Evolutionary conservation across 2,888 invertebrate genomes (phyloP), one percentile per base, ranked within the genome.

Genomic region (Zelleria hepariella): DNA sequence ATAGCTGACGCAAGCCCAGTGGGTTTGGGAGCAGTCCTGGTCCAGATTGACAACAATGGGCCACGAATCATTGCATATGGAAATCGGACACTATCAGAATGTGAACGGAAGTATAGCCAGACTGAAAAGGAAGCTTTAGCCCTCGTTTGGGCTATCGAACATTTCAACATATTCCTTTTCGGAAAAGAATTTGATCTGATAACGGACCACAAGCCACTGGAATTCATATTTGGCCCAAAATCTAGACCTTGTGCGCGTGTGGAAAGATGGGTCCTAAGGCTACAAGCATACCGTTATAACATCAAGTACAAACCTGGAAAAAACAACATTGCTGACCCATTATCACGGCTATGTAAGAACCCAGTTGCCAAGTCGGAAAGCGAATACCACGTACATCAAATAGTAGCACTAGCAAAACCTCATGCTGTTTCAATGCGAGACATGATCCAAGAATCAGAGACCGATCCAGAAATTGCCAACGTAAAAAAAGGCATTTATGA

Each of bases 161-260:
- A 70, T 58, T 86, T 86, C 63, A 70, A 78, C 58, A 65, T 70
- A 21, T 84, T 75, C 61, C 51, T 85, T 2, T 73, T 64, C 62
- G 84, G 85, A 1, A 64, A 73, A 15, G 65, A 69, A n/a, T 88
- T 87, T 63, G 73, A 71, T 1, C 63, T 73, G 1, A 58, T 62
- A 3, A 62, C 61, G 0, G 62, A 62, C 24, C 61, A 61, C 23
- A 62, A 62, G 21, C 75, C 83, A 0, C 62, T 85, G 7, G 70
- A 73, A 58, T 62, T 62, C 1, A 62, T 72, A 26, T 72, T 74
- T 59, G 60, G 64, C 0, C 62, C 66, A 20, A 66, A 59, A 58
- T 66, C 66, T 2, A 66, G 63, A 59, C 65, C 68, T 10, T 68
- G 67, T 60, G 67, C 68, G 1, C 57, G 68, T 48, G 63, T 69